Evolutionary conservation across 2,888 invertebrate genomes (phyloP).

Genomic region (Imbricaverruca yamaguchii): DNA sequence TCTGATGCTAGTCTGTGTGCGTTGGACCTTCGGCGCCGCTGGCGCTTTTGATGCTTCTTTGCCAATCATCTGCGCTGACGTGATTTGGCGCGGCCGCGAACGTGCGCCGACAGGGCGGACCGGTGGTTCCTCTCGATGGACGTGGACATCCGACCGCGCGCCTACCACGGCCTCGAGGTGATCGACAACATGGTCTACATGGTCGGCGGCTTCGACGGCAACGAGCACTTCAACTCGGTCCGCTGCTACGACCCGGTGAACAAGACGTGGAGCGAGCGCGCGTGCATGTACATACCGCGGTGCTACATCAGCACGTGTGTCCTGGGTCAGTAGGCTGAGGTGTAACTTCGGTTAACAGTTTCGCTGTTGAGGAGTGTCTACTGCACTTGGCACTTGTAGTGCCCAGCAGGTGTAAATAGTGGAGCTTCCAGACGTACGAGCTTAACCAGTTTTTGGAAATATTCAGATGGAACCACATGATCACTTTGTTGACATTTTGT

Average conservation of each 20-base stretch:
- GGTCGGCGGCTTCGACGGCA: constrained; percentile 47
- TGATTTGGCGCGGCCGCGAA: too few species aligned
- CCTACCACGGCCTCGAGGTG: constrained; percentile 62
- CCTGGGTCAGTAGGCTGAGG: constrained; percentile 45
- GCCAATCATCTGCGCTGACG: too few species aligned
- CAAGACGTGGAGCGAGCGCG: constrained; percentile 41
- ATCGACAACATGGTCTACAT: constrained; percentile 42
- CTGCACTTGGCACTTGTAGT: too few species aligned
- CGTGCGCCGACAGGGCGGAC: constrained; percentile 45
- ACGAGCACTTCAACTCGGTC: constrained; percentile 42
- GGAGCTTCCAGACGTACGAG: constrained; percentile 29
- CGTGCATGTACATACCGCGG: constrained; percentile 45
- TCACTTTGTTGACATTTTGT: too few species aligned
- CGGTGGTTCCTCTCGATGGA: constrained; percentile 64
- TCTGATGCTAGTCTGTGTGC: too few species aligned
- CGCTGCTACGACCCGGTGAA: constrained; percentile 40
- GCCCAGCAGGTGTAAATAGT: constrained; percentile 30
- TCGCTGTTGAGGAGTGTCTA: too few species aligned
- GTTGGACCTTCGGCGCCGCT: too few species aligned
- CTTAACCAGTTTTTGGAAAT: too few species aligned
- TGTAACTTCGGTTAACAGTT: constrained; percentile 24
- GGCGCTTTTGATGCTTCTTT: too few species aligned
- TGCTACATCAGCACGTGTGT: constrained; percentile 64
- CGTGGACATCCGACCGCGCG: constrained; percentile 59
- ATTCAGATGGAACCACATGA: too few species aligned